Base-by-base conservation (phyloP, 2,888 invertebrate genomes). In the Willowsia nigromaculata region DNA sequence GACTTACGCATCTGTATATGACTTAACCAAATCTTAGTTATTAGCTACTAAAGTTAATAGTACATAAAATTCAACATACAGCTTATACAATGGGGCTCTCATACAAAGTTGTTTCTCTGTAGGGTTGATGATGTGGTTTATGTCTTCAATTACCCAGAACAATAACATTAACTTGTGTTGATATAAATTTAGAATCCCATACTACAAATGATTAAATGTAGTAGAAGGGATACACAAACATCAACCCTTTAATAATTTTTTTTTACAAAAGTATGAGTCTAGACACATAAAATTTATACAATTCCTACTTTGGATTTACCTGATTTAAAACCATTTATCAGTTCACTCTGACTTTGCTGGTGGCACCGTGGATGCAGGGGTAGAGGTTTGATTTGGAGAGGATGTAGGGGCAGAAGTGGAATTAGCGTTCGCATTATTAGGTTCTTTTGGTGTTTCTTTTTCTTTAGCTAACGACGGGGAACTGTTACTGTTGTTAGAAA, bases 261-360 rank as follows among this genome's bases (percentile, higher is more conserved):
- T 80, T 25, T 80, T 37, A 65, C 27, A 50, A 85, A 81, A 82
- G 81, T 87, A 87, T 87, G 56, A 87, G 81, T 82, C 47, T 87
- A 65, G 37, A 59, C 84, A 87, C 82, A 83, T 88, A 82, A 83
- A 88, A 83, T 88, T 78, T 86, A 82, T 59, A 87, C 82, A 82
- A 18, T 87, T 74, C 82, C 87, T 83, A 88, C 83, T 83, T 76
- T 82, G 76, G 83, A 76, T 83, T 82, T 83, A 88, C 88, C 88
- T 88, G 83, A 88, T 83, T 88, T 88, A 88, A 88, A 88, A 83
- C 83, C 83, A 88, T 76, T 59, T 84, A 47, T 85, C 85, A 85
- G 86, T 90, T 80, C 84, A 83, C 78, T 84, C 80, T 88, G 87
- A 83, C 84, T 90, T 90, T 11, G 90, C 81, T 84, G 87, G 84